These are phyloP conservation scores for Globodera rostochiensis DNA, from an alignment of 1,140 invertebrate genomes.

Conservation along the genomic window DNA sequence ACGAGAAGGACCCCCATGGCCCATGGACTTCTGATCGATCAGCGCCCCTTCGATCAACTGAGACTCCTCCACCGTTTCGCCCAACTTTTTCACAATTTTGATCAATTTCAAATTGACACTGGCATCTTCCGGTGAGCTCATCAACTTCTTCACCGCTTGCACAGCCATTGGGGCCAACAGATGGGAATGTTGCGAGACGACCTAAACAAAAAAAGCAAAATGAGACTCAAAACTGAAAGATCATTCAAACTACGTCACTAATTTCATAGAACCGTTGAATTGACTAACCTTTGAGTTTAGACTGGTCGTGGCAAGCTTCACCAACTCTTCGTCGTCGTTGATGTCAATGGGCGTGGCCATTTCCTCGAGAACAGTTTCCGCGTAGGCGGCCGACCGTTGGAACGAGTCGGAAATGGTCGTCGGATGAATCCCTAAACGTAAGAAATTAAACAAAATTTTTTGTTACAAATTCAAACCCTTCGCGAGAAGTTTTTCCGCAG, in stretches of 20 bases:
- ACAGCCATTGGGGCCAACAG: constrained; percentile 93
- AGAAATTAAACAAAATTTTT: constrained; percentile 28
- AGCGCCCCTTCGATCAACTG: constrained; percentile 92
- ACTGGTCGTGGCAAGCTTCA: constrained; percentile 93
- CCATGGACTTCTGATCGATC: constrained; percentile 85
- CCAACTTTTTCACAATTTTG: constrained; percentile 91
- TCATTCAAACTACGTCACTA: background rate
- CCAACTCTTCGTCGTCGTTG: constrained; percentile 80
- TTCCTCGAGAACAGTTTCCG: constrained; percentile 80
- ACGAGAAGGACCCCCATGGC: constrained; percentile 83
- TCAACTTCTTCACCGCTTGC: constrained; percentile 88
- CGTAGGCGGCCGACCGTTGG: constrained; percentile 82
- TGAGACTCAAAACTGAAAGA: background rate
- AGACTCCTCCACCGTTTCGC: constrained; percentile 89
- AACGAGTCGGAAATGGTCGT: constrained; percentile 95
- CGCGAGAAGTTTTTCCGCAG: constrained; percentile 84
- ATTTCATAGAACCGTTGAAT: background rate
- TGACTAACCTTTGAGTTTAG: constrained; percentile 87
- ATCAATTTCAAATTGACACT: constrained; percentile 83
- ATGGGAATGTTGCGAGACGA: constrained; percentile 94
- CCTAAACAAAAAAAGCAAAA: constrained; percentile 55
- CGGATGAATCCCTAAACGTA: constrained; percentile 81
- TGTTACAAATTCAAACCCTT: constrained; percentile 71
- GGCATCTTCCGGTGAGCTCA: constrained; percentile 72
- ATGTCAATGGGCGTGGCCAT: constrained; percentile 87